phyloP scores from a whole-genome alignment of 2,113 vertebrate species.

The Halichoerus grypus region DNA sequence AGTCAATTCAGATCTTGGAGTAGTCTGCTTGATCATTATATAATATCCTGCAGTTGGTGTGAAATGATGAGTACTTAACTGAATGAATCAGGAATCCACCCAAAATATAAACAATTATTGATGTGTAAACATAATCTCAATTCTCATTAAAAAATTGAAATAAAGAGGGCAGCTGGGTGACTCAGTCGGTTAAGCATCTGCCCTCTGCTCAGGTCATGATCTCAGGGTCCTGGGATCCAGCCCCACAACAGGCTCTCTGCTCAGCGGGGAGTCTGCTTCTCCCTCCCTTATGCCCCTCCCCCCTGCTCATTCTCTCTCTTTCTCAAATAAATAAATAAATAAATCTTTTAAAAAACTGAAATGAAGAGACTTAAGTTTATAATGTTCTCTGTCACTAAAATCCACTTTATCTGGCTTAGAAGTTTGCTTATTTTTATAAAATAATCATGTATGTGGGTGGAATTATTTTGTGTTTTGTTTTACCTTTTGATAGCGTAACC shows the following conservation, averaged over 20 bases:
- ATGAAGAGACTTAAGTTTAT: background rate
- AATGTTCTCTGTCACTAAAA: background rate
- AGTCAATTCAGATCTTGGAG: background rate
- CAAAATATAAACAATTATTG: background rate
- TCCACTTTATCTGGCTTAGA: background rate
- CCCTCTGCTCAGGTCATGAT: background rate
- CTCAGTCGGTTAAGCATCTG: background rate
- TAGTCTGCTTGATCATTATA: background rate
- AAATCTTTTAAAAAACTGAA: background rate
- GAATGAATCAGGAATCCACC: background rate
- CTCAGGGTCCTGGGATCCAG: too few species aligned
- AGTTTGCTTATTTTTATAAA: background rate
- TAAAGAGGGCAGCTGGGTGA: background rate
- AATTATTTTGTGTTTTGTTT: slow-evolving; percentile 15
- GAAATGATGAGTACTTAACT: background rate
- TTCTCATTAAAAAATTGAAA: background rate
- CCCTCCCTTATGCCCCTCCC: too few species aligned
- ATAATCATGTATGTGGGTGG: background rate
- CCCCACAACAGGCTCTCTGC: too few species aligned
- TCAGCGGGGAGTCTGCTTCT: too few species aligned
- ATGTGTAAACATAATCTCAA: background rate
- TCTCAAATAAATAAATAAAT: too few species aligned
- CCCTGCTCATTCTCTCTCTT: too few species aligned
- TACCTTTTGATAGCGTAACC: background rate
- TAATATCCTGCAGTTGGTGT: background rate